Evolutionary conservation across 2,888 invertebrate species (phyloP).

Genomic region (Chrysodeixis includens): DNA sequence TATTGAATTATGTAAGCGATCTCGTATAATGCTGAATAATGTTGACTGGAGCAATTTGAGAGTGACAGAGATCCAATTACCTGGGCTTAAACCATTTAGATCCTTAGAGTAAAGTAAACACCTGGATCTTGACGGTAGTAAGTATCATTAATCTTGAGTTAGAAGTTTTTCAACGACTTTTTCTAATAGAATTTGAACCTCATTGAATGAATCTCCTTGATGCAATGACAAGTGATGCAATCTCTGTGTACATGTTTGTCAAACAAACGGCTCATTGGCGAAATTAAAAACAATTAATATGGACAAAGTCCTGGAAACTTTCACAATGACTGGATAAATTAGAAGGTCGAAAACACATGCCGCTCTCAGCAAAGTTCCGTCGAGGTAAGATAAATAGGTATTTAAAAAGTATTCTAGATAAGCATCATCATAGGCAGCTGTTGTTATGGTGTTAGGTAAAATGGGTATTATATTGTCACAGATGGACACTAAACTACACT

Average conservation of each 20-base stretch:
- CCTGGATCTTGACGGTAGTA: background rate
- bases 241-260: slow-evolving; percentile 7
- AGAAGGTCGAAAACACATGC: slow-evolving; percentile 65
- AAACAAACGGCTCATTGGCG: slow-evolving; percentile 12
- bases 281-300: slow-evolving; percentile 7
- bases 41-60: slow-evolving; percentile 14
- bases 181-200: background rate
- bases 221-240: background rate
- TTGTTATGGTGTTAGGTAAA: background rate
- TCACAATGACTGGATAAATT: slow-evolving; percentile 38
- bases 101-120: background rate
- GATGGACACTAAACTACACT: background rate
- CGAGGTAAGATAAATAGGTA: slow-evolving; percentile 76
- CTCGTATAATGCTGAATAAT: slow-evolving; percentile 15
- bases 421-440: background rate
- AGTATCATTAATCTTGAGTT: background rate
- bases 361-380: slow-evolving; percentile 79
- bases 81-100: background rate
- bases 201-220: background rate
- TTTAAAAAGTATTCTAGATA: too few species aligned
- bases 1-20: slow-evolving; percentile 14
- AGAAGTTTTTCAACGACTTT: too few species aligned
- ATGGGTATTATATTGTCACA: background rate
- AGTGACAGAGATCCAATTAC: slow-evolving; percentile 17
- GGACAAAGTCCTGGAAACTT: slow-evolving; percentile 12